Conservation (phyloP, 2,888 invertebrate species). For the Plagodis dolabraria region DNA sequence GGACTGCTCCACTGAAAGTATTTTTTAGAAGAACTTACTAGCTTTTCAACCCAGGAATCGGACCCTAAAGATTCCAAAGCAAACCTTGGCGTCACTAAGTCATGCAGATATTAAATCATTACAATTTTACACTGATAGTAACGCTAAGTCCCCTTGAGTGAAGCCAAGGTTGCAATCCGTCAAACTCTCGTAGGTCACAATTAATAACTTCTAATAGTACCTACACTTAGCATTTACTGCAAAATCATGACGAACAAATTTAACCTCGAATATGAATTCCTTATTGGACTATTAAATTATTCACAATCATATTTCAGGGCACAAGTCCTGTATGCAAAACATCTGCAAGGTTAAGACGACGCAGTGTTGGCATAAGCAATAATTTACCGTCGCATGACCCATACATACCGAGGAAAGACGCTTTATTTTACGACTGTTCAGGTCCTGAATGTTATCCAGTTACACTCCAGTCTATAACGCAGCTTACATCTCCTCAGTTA, state of each 20-base stretch:
- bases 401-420: slow-evolving; percentile 63
- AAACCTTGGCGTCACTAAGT: too few species aligned
- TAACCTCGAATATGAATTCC: slow-evolving; percentile 21
- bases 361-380: slow-evolving; percentile 35
- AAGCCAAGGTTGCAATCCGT: slow-evolving; percentile 10
- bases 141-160: slow-evolving; percentile 14
- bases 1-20: too few species aligned
- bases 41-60: too few species aligned
- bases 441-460: slow-evolving; percentile 52
- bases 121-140: slow-evolving; percentile 1
- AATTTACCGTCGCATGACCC: slow-evolving; percentile 68
- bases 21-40: too few species aligned
- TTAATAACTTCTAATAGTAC: slow-evolving; percentile 5
- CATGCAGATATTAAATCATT: too few species aligned
- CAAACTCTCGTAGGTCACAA: slow-evolving; percentile 17
- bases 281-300: slow-evolving; percentile 15
- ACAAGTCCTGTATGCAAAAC: slow-evolving; percentile 55
- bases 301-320: slow-evolving; percentile 54
- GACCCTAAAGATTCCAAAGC: too few species aligned
- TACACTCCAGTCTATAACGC: slow-evolving; percentile 57
- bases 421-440: slow-evolving; percentile 63
- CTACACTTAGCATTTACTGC: slow-evolving; percentile 9
- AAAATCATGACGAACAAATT: slow-evolving; percentile 18
- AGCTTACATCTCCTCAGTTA: slow-evolving; percentile 54
- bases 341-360: slow-evolving; percentile 42